Conservation (phyloP, 2,888 invertebrate species). For the Keiferia lycopersicella region DNA sequence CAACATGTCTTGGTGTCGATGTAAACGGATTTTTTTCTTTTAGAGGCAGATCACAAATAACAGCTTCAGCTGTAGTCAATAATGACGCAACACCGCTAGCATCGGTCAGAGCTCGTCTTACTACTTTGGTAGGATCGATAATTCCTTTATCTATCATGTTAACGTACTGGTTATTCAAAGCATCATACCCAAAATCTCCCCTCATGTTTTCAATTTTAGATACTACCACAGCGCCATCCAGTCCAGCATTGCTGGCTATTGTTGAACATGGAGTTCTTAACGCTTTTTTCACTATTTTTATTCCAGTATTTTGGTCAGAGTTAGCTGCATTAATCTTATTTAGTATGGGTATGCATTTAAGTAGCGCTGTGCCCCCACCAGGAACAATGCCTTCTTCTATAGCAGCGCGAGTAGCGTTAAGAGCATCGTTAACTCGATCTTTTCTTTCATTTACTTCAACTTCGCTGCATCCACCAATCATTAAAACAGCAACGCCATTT, state of each 20-base stretch:
- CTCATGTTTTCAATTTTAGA: conserved; percentile 91
- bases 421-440: conserved; percentile 96
- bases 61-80: conserved; percentile 93
- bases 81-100: conserved; percentile 73
- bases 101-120: conserved; percentile 65
- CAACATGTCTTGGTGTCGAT: background rate
- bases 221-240: conserved; percentile 93
- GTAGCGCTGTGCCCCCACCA: conserved; percentile 94
- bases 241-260: conserved; percentile 95
- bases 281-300: conserved; percentile 92
- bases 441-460: conserved; percentile 98
- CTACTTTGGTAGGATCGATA: conserved; percentile 95
- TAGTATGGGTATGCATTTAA: conserved; percentile 89
- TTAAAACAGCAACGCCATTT: conserved; percentile 87
- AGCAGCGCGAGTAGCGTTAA: conserved; percentile 96
- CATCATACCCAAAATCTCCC: conserved; percentile 93
- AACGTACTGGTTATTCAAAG: conserved; percentile 91
- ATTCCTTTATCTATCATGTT: conserved; percentile 96
- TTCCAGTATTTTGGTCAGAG: conserved; percentile 88
- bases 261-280: conserved; percentile 92
- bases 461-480: conserved; percentile 93
- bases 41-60: conserved; percentile 89
- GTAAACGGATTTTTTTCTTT: conserved; percentile 32
- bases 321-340: conserved; percentile 84
- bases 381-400: conserved; percentile 98